Percentiles rank a stretch among this genome's conserved stretches.
These are phyloP conservation scores for Eucidaris tribuloides DNA, from an alignment of 35 echinoderm and acorn worm species.

Conservation along the genomic window DNA sequence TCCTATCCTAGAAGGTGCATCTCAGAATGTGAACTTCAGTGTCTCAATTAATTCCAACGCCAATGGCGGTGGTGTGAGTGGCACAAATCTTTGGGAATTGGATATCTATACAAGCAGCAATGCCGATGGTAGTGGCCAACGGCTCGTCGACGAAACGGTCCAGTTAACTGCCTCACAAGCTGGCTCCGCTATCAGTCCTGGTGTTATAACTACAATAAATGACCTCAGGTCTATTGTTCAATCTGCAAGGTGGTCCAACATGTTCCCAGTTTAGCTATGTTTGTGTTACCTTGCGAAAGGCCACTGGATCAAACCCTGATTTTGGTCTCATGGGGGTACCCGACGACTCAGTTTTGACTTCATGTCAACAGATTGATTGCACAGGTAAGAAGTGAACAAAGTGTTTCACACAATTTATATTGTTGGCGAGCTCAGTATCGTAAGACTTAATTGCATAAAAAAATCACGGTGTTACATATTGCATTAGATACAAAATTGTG, in stretches of 20 bases:
- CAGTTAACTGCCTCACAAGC: neutral
- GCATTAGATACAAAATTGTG: no score
- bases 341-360: conserved; percentile 1
- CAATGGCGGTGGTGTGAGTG: neutral
- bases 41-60: neutral
- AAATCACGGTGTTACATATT: no score
- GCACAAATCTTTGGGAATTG: neutral
- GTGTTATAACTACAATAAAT: neutral
- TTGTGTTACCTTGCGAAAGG: conserved; percentile 51
- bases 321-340: conserved; percentile 23
- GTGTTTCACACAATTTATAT: no score
- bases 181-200: neutral
- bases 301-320: neutral
- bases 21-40: neutral
- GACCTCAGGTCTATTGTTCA: neutral
- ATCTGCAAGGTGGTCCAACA: conserved; percentile 6
- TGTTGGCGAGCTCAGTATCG: no score
- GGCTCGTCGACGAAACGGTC: no score
- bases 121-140: no score
- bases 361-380: conserved; percentile 42
- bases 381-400: conserved; percentile 27
- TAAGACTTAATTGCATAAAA: no score
- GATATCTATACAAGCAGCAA: no score
- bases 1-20: neutral
- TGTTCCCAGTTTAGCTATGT: conserved; percentile 40